Evolutionary conservation across 2,888 invertebrate genomes (phyloP).

Genomic region (Phasia obesa): DNA sequence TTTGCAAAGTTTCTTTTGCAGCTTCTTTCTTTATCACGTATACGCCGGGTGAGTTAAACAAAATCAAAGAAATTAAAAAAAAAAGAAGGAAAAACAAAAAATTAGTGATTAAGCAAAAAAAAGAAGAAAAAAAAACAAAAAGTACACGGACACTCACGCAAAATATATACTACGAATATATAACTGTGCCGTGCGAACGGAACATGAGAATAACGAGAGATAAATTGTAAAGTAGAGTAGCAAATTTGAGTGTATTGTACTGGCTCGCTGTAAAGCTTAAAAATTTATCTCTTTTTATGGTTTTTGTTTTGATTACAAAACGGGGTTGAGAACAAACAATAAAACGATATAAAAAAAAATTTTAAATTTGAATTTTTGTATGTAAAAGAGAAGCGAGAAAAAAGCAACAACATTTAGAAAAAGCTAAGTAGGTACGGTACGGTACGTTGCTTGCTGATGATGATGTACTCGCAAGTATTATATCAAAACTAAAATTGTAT

Average conservation of each 20-base stretch:
- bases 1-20: conserved; percentile 17
- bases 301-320: conserved; percentile 70
- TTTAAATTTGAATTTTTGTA: not conserved
- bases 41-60: conserved; percentile 65
- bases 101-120: conserved; percentile 36
- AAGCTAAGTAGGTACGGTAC: too few species aligned
- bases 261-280: not conserved
- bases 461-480: conserved; percentile 7
- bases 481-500: conserved; percentile 34
- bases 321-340: conserved; percentile 55
- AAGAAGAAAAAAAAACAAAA: too few species aligned
- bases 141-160: conserved; percentile 6
- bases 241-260: not conserved
- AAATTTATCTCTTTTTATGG: conserved; percentile 55
- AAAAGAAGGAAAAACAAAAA: not conserved
- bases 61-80: conserved; percentile 1
- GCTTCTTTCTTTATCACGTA: conserved; percentile 53
- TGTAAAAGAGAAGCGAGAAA: conserved; percentile 21
- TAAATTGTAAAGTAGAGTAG: not conserved
- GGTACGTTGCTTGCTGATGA: conserved; percentile 1
- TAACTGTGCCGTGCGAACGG: conserved; percentile 14
- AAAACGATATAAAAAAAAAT: conserved; percentile 21
- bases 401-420: not conserved
- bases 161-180: not conserved
- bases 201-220: conserved; percentile 1